Evolutionary conservation across 2,797 vertebrate species (phyloP), one percentile per base, ranked within the genome.

Genomic region (Rhinella marina): DNA sequence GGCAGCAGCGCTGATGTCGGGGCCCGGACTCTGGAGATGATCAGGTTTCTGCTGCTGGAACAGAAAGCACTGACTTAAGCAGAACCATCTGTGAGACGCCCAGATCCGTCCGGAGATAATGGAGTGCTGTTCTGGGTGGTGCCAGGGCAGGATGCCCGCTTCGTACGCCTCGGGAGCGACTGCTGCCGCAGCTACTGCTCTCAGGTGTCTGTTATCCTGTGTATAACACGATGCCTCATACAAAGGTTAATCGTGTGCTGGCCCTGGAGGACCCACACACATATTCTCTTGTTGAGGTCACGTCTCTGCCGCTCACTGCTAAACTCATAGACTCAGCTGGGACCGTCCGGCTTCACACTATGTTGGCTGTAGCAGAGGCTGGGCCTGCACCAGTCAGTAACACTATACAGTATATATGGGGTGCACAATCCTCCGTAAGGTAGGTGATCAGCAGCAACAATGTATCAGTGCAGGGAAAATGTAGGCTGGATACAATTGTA

Each of bases 231-330:
- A 72, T 62, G 7, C n/a, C 64, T 27, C 3, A 50, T 16, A n/a
- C 13, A n/a, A 82, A 66, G 81, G 81, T 66, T 82, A 82, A 82
- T 64, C 21, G 23, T 13, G 14, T 59, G 4, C 10, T 21, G 59
- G 10, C 23, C 21, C 41, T 3, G 2, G 61, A 3, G 32, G 48
- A 19, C 41, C 81, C 3, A 19, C 19, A 32, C 19, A 52, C 48
- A 56, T 82, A 17, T 29, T 82, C n/a, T 73, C 0, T n/a, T 32
- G 54, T 59, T 84, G 82, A 84, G 50, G 66, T 56, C 64, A 73
- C 23, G 64, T 73, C 50, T 83, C 17, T 83, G 48, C 13, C 1
- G 57, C 25, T 70, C 7, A 66, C 59, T 54, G 64, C 70, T 2
- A 23, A 21, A 13, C 29, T 72, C 70, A 72, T n/a, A 64, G 64